Percentiles rank a stretch among this genome's conserved stretches.
Conservation (phyloP, 2,888 invertebrate genomes). For the Drosophila neotestacea region DNA sequence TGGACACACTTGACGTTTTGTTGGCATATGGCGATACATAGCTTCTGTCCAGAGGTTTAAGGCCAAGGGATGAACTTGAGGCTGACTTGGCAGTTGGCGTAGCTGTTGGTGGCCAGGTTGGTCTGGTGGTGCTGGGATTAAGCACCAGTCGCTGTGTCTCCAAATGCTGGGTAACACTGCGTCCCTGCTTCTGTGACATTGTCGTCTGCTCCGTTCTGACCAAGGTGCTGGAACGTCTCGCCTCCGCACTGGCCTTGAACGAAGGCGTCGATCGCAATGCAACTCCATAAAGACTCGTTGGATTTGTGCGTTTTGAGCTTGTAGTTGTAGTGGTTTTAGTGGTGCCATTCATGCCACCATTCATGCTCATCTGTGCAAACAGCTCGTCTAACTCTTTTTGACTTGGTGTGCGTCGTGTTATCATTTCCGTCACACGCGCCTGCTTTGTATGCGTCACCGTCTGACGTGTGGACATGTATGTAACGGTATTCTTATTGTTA, state of each 20-base stretch:
- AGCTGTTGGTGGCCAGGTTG: conserved; percentile 45
- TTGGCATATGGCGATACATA: conserved; percentile 46
- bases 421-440: conserved; percentile 76
- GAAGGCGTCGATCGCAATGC: conserved; percentile 54
- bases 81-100: conserved; percentile 16
- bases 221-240: conserved; percentile 68
- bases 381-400: conserved; percentile 73
- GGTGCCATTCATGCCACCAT: conserved; percentile 33
- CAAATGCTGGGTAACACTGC: conserved; percentile 70
- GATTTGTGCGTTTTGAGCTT: conserved; percentile 34
- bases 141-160: conserved; percentile 67
- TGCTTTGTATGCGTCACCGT: conserved; percentile 81
- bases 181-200: conserved; percentile 76
- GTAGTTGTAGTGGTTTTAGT: conserved; percentile 24
- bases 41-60: conserved; percentile 20
- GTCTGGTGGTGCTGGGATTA: conserved; percentile 26
- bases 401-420: conserved; percentile 75
- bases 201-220: conserved; percentile 72
- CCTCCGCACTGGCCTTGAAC: conserved; percentile 51
- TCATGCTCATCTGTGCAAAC: conserved; percentile 61
- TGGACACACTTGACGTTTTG: not conserved
- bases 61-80: conserved; percentile 15
- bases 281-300: conserved; percentile 55
- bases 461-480: conserved; percentile 71
- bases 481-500: conserved; percentile 73